Evolutionary conservation across 2,888 invertebrate genomes (phyloP).

Genomic region (Scaptomyza flava): DNA sequence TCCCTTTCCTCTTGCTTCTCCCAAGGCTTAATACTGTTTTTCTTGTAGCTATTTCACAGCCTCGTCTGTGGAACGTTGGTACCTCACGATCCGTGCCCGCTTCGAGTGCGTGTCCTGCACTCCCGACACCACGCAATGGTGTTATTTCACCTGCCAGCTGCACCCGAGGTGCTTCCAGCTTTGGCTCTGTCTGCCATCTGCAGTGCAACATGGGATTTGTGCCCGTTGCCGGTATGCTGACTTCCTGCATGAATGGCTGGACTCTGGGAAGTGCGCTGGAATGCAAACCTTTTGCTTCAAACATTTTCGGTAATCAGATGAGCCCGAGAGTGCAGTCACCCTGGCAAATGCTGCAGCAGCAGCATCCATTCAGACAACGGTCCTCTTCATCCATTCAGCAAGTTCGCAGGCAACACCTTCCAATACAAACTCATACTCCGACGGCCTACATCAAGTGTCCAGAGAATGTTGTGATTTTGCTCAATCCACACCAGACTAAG

Average conservation of each 20-base stretch:
- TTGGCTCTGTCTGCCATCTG: constrained; percentile 85
- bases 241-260: constrained; percentile 83
- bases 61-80: constrained; percentile 4
- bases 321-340: neutral
- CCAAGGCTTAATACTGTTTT: no score
- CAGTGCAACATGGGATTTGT: constrained; percentile 85
- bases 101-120: constrained; percentile 85
- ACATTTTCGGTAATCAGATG: constrained; percentile 18
- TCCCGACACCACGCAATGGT: constrained; percentile 85
- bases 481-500: constrained; percentile 84
- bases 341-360: constrained; percentile 16
- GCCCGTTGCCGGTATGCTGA: constrained; percentile 76
- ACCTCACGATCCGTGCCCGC: neutral
- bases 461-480: constrained; percentile 86
- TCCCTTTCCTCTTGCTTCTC: neutral
- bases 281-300: constrained; percentile 65
- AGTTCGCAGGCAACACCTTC: neutral
- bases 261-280: constrained; percentile 78
- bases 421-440: constrained; percentile 1
- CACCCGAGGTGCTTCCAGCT: constrained; percentile 83
- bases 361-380: constrained; percentile 1
- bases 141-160: constrained; percentile 86
- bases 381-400: neutral
- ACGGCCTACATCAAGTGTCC: constrained; percentile 88
- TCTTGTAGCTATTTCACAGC: constrained; percentile 8